Evolutionary conservation across 2,888 invertebrate genomes (phyloP), one percentile per base, ranked within the genome.

Genomic region (Ennomos fuscantarius): DNA sequence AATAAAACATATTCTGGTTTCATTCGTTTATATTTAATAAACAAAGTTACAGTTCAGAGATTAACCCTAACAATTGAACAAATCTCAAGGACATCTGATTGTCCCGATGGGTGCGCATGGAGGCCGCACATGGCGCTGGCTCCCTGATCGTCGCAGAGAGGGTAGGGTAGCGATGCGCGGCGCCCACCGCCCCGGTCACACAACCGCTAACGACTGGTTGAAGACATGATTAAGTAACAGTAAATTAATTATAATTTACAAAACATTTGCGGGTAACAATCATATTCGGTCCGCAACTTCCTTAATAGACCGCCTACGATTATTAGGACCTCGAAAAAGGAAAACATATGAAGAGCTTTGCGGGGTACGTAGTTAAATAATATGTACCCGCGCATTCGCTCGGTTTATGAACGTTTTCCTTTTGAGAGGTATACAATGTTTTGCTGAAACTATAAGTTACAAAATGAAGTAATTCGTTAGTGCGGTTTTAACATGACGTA

Each of bases 11-110:
- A 66, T 66, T 43, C 53, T 75, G 76, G 73, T 85, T 89, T 90
- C 86, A 89, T 91, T 92, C 87, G 87, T 93, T 92, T 92, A 92
- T 92, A 93, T 93, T 93, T 91, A 91, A 91, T 93, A 92, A 92
- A 92, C 88, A 92, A 92, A 91, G 85, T 92, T 59, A 92, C 92
- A 93, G 92, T 93, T 91, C 93, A 93, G 92, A 92, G 88, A 82
- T 90, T 90, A 90, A 86, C 87, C 87, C 86, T 91, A 91, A 90
- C 89, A 89, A 90, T 91, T 91, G 89, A 90, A 91, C 89, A 90
- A 89, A 88, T 89, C 71, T 84, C 78, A 75, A 81, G 83, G 86
- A 87, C 86, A 78, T 81, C 75, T 77, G 71, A 72, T 76, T 76
- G 83, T 84, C 86, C 86, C 82, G 73, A 78, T 75, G 67, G 76